Evolutionary conservation across 2,888 invertebrate species (phyloP).

Genomic region (Magallana nippona): DNA sequence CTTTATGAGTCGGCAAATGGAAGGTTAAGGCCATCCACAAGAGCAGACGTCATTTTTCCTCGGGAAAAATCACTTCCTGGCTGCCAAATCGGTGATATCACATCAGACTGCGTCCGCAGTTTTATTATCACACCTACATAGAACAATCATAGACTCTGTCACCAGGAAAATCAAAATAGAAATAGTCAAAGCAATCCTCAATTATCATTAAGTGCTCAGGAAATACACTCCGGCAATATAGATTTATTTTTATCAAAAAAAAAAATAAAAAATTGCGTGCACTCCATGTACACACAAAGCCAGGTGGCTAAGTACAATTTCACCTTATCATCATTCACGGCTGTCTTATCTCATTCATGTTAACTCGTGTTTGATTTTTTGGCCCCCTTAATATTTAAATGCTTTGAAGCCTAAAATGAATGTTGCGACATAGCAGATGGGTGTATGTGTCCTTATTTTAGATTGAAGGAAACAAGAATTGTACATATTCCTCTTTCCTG

Average conservation of each 20-base stretch:
- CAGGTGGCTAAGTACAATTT: not conserved
- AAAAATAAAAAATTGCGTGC: too few species aligned
- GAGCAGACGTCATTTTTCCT: constrained; percentile 13
- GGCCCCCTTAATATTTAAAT: not conserved
- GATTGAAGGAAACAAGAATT: too few species aligned
- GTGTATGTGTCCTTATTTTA: too few species aligned
- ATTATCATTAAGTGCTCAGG: not conserved
- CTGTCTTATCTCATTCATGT: not conserved
- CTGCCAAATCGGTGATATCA: constrained; percentile 7
- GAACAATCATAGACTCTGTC: constrained; percentile 16
- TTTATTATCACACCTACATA: constrained; percentile 26
- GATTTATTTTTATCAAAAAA: constrained; percentile 3
- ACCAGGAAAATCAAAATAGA: not conserved
- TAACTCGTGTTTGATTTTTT: not conserved
- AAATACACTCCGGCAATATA: not conserved
- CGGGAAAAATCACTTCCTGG: constrained; percentile 6
- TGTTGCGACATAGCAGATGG: too few species aligned
- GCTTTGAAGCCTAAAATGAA: too few species aligned
- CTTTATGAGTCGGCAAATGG: not conserved
- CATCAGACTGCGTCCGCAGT: not conserved
- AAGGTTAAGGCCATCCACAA: not conserved
- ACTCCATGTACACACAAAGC: not conserved
- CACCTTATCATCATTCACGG: not conserved
- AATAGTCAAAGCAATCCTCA: not conserved
- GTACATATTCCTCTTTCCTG: too few species aligned